These are phyloP conservation scores for Luperina nickerlii DNA, from an alignment of 2,888 invertebrate species.

Conservation along the genomic window DNA sequence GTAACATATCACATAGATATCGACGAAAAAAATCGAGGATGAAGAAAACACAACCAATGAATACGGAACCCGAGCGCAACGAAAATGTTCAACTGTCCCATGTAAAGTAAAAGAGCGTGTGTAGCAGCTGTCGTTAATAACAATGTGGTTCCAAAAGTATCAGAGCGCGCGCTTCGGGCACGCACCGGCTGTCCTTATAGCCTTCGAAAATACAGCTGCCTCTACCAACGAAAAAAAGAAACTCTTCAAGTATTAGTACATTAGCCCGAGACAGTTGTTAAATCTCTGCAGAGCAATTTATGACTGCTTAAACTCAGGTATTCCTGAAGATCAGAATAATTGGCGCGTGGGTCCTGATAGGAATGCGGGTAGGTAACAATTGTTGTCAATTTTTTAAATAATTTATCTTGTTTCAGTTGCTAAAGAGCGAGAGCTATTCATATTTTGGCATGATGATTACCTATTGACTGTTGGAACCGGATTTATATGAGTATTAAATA, in stretches of 20 bases:
- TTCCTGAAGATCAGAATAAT: slow-evolving; percentile 8
- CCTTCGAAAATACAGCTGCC: slow-evolving; percentile 79
- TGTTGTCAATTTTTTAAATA: background rate
- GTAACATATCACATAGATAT: background rate
- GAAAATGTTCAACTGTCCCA: slow-evolving; percentile 61
- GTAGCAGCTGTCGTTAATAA: slow-evolving; percentile 85
- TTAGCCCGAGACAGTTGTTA: slow-evolving; percentile 38
- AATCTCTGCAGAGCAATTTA: slow-evolving; percentile 42
- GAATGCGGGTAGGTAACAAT: slow-evolving; percentile 8
- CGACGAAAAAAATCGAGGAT: background rate
- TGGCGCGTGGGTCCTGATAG: background rate
- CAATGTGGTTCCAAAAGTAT: slow-evolving; percentile 80
- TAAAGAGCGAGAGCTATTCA: background rate
- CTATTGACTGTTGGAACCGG: background rate
- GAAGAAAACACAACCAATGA: background rate
- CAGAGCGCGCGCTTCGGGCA: slow-evolving; percentile 73
- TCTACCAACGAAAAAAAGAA: slow-evolving; percentile 49
- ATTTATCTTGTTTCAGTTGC: background rate
- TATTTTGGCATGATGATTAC: background rate
- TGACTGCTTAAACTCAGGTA: slow-evolving; percentile 3
- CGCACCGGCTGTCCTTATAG: slow-evolving; percentile 74
- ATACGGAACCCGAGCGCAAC: slow-evolving; percentile 52
- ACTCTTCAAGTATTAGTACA: slow-evolving; percentile 38
- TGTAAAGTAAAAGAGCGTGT: slow-evolving; percentile 74
- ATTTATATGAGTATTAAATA: background rate